These are phyloP conservation scores for Drosophila nigrodunni DNA, from an alignment of 1,140 invertebrate genomes.

Conservation along the genomic window DNA sequence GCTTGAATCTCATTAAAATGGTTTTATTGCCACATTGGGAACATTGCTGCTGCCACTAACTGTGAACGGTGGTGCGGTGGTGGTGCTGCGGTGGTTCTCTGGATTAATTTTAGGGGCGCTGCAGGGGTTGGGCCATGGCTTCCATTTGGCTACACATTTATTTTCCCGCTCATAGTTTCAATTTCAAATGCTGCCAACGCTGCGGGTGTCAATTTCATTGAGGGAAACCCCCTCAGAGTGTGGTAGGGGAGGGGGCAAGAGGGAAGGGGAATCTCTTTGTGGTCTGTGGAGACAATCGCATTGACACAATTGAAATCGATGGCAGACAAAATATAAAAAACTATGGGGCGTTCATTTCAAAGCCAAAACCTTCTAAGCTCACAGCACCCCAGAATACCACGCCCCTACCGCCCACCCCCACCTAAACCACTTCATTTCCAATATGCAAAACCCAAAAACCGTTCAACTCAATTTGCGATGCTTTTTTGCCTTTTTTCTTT, in stretches of 20 bases:
- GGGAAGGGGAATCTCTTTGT: neutral
- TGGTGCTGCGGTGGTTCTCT: neutral
- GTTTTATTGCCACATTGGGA: constrained; percentile 71
- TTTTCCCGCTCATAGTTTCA: constrained; percentile 73
- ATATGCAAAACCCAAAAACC: constrained; percentile 48
- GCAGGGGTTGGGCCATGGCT: constrained; percentile 24
- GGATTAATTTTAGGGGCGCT: no score
- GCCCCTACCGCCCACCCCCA: neutral
- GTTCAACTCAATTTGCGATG: constrained; percentile 75
- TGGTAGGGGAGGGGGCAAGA: neutral
- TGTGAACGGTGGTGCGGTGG: constrained; percentile 3
- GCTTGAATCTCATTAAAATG: constrained; percentile 81
- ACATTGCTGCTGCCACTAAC: constrained; percentile 10
- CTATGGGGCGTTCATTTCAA: constrained; percentile 51
- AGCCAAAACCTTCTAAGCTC: neutral
- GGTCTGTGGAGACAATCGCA: constrained; percentile 49
- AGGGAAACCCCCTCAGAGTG: constrained; percentile 31
- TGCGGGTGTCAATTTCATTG: constrained; percentile 81
- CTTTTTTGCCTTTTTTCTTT: constrained; percentile 39
- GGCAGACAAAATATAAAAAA: constrained; percentile 56
- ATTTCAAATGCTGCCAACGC: constrained; percentile 55
- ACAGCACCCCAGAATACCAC: neutral
- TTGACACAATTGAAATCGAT: constrained; percentile 80
- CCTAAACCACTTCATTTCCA: neutral
- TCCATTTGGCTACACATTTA: constrained; percentile 79